A percentile compares a stretch with the other conserved stretches of the same genome.
Evolutionary conservation across 1,140 invertebrate species (phyloP).

Genomic region (Aleiodes sp.): DNA sequence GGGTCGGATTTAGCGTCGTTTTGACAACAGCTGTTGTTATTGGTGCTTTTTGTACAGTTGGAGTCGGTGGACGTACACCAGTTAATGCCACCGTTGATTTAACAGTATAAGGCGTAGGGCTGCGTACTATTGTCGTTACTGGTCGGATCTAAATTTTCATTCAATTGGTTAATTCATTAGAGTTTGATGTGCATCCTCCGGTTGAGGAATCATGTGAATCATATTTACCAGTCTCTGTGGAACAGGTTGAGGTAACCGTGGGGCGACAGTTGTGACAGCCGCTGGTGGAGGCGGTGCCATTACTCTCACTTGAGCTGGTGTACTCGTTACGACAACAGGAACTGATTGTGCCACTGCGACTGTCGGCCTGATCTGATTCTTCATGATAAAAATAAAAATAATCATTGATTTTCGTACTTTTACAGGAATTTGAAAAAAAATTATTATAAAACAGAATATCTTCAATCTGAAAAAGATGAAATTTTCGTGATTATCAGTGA

Average conservation of each 20-base stretch:
- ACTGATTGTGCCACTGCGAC: slow-evolving; percentile 50
- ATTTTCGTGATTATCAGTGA: neutral
- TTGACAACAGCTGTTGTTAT: slow-evolving; percentile 47
- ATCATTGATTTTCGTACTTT: neutral
- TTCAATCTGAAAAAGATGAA: neutral
- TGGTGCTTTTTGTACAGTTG: slow-evolving; percentile 52
- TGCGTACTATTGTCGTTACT: slow-evolving; percentile 52
- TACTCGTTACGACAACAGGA: slow-evolving; percentile 54
- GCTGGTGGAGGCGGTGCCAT: slow-evolving; percentile 65
- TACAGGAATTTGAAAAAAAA: too few relatives aligned
- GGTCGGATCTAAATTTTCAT: slow-evolving; percentile 48
- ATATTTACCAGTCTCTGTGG: slow-evolving; percentile 62
- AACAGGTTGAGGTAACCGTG: slow-evolving; percentile 59
- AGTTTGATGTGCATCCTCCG: neutral
- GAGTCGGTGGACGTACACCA: slow-evolving; percentile 52
- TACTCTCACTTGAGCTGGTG: slow-evolving; percentile 69
- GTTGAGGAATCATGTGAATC: neutral
- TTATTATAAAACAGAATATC: too few relatives aligned
- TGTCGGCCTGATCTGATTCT: slow-evolving; percentile 58
- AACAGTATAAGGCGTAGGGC: slow-evolving; percentile 52
- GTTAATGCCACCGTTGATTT: slow-evolving; percentile 55
- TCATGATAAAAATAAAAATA: slow-evolving; percentile 30
- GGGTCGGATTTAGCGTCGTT: slow-evolving; percentile 47
- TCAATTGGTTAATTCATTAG: neutral
- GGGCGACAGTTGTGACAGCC: slow-evolving; percentile 50